Percentiles rank a stretch among this genome's conserved stretches.
Conservation (phyloP, 2,113 vertebrate genomes). For the Tyrannus savana region DNA sequence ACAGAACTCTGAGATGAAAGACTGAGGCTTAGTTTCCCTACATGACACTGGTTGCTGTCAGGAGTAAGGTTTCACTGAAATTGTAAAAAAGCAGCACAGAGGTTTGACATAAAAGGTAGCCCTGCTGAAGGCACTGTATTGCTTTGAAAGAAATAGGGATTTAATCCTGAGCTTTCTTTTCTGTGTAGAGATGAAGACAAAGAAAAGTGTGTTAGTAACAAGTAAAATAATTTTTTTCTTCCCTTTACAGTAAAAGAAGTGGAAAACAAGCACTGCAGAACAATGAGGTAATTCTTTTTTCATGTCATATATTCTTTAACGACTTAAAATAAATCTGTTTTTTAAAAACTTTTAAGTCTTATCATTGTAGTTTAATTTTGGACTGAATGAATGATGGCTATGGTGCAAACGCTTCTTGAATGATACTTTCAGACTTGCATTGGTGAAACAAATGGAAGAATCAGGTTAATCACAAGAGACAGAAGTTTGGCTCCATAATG, state of each 20-base stretch:
- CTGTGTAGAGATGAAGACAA: neutral
- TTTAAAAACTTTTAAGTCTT: neutral
- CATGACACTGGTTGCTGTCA: neutral
- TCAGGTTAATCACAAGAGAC: neutral
- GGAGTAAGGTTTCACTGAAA: neutral
- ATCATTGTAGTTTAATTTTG: neutral
- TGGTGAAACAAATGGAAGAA: neutral
- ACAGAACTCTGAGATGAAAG: neutral
- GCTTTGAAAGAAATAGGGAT: neutral
- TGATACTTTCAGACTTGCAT: neutral
- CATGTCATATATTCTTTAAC: neutral
- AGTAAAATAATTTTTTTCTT: slow-evolving; percentile 40
- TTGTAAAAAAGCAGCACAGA: neutral
- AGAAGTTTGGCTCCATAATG: neutral
- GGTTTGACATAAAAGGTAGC: neutral
- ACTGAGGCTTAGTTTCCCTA: neutral
- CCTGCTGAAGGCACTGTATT: neutral
- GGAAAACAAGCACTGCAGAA: slow-evolving; percentile 75
- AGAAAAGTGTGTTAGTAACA: slow-evolving; percentile 3
- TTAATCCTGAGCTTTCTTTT: neutral
- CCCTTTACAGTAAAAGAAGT: slow-evolving; percentile 82
- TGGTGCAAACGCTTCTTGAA: neutral
- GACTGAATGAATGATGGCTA: neutral
- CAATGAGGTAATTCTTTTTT: slow-evolving; percentile 82
- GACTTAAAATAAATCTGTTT: neutral